Evolutionary conservation across 2,888 invertebrate genomes (phyloP), one percentile per base, ranked within the genome.

Genomic region (Diarsia rubi): DNA sequence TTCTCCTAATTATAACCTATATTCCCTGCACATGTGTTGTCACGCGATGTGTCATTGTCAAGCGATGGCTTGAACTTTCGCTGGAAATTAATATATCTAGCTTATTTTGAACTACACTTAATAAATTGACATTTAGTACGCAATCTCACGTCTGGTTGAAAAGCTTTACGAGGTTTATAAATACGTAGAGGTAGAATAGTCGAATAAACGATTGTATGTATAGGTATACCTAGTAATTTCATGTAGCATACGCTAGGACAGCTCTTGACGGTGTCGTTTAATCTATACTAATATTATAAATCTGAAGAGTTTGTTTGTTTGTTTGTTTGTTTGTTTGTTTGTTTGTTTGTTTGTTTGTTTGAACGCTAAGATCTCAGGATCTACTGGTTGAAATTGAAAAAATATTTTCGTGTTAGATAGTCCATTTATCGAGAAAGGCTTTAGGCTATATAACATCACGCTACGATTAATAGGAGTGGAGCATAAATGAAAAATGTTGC

Each of bases 1-100:
- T 86, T 84, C 86, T 83, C 79, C 82, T 88, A 88, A 88, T 88
- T 87, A 83, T 83, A 69, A 87, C 73, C 78, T 68, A 68, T 75
- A 73, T 78, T 73, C 85, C 71, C 82, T 73, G 74, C 70, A 74
- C 78, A 77, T 71, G 64, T 74, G 69, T 79, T 64, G 83, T 85
- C 88, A 88, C 85, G 85, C 88, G 81, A 85, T 84, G 81, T 83
- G 70, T 81, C 79, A 78, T 80, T 83, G 72, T 68, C 79, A 78
- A 78, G 76, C 59, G 75, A 44, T 72, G 62, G 75, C 69, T 74
- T 75, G 74, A 82, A 81, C 78, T 81, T 84, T 79, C 69, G 67
- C 69, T 78, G 59, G 66, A 82, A 82, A 80, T 78, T 68, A 74
- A 60, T 59, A 49, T 64, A 76, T 49, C 12, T 54, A 68, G 68